Evolutionary conservation across 1,140 invertebrate species (phyloP), one percentile per base, ranked within the genome.

Genomic region (Drosophila grimshawi): DNA sequence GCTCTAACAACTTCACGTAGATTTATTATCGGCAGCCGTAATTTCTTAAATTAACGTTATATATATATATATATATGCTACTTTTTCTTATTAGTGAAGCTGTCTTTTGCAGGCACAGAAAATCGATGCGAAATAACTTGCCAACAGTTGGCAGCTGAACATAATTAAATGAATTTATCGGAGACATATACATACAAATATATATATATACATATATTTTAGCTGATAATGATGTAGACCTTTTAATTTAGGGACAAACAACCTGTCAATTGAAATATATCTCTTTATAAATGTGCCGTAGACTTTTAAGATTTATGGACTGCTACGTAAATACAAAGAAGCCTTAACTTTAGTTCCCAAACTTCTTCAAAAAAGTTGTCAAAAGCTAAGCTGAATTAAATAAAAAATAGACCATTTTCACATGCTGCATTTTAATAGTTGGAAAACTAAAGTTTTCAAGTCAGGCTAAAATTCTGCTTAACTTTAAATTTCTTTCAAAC

Each of bases 11-110:
- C 62, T 45, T 77, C 66, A 55, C 66, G 68, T 86, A 68, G 78
- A 86, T 86, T 86, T 86, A 86, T 86, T 69, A 71, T 56, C 10
- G 51, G 49, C 78, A 69, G 49, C 69, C 60, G 61, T 45, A 77
- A 86, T 86, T 86, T 88, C 72, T 82, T 82, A 80, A 86, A 88
- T 88, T 88, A 76, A 83, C 73, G 69, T 11, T 6, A 6, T 35
- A 56, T 37, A 19, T 6, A 8, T 67, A n/a, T 32, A 3, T 43
- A 19, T 43, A n/a, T n/a, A n/a, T n/a, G n/a, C n/a, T 45, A 30
- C 37, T 39, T 43, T 19, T 65, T 43, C n/a, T 65, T 49, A 6
- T 59, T 37, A 27, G 35, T 35, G 35, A 19, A 39, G 10, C 32
- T 45, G 43, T 57, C 43, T 57, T 33, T 5, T 35, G 3, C n/a